A percentile compares a stretch with the other conserved stretches of the same genome.
phyloP scores from a whole-genome alignment of 2,888 invertebrate species.

The Furcula furcula region DNA sequence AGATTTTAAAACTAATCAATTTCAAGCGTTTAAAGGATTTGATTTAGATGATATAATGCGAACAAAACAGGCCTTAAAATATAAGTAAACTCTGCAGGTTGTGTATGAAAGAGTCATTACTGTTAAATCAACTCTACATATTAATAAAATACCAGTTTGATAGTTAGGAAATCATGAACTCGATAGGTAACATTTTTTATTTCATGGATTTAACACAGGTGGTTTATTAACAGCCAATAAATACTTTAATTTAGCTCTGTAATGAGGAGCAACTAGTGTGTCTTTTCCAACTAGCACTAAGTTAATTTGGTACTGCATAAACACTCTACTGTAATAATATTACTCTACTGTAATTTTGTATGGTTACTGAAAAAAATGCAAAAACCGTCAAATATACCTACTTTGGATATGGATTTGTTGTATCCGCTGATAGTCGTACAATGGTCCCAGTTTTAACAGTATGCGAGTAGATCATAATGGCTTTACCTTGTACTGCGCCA shows the following conservation, averaged over 20 bases:
- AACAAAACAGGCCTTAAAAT: slow-evolving; percentile 6
- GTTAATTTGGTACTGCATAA: slow-evolving; percentile 4
- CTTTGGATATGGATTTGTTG: slow-evolving; percentile 40
- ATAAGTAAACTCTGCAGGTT: neutral
- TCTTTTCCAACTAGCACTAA: slow-evolving; percentile 12
- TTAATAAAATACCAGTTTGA: neutral
- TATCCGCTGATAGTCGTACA: slow-evolving; percentile 50
- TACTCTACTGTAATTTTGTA: too few species aligned
- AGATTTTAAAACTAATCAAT: neutral
- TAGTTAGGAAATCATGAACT: neutral
- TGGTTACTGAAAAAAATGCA: too few species aligned
- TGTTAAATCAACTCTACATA: neutral
- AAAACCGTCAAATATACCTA: slow-evolving; percentile 29
- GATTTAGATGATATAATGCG: too few species aligned
- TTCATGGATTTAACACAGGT: neutral
- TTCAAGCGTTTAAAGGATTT: neutral
- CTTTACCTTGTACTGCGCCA: slow-evolving; percentile 71
- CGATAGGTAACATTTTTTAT: slow-evolving; percentile 1
- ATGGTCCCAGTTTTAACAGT: slow-evolving; percentile 65
- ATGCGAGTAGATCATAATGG: slow-evolving; percentile 66
- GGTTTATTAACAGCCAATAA: slow-evolving; percentile 14
- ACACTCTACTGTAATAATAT: slow-evolving; percentile 13
- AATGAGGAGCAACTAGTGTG: slow-evolving; percentile 20
- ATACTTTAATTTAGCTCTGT: slow-evolving; percentile 22
- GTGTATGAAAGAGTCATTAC: neutral